Evolutionary conservation across 2,797 vertebrate genomes (phyloP), one percentile per base, ranked within the genome.

Genomic region (Chrysolophus pictus): DNA sequence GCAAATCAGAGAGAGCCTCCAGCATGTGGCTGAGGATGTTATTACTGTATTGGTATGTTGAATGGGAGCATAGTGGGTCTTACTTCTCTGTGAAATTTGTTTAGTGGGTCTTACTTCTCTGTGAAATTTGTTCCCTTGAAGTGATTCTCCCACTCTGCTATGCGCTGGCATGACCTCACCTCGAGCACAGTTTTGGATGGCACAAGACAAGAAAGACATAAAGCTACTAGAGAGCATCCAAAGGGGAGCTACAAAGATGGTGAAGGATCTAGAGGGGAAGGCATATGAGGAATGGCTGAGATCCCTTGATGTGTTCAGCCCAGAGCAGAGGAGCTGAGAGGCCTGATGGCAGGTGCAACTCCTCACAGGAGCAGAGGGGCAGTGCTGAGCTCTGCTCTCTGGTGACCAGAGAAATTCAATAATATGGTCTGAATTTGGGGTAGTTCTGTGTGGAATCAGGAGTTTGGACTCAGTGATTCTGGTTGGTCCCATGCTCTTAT

Each of bases 21-120:
- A 23, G 67, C 1, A 4, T n/a, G 37, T 22, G 28, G 12, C 9
- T 2, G 14, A 72, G 29, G 14, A 6, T 5, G 10, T 16, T 2
- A 26, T 19, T 69, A 8, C 15, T 6, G 15, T 23, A 3, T 26
- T 29, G 1, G 13, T 21, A 17, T 41, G 63, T 46, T 84, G 55
- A 47, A 8, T n/a, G 29, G 60, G 16, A 51, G 13, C 2, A 12
- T 1, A 0, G 53, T 37, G 22, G 7, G 10, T 60, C 26, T 53
- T 51, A 51, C 24, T 55, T 37, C 44, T 24, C 63, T 60, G 35
- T 37, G 46, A 58, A 63, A 28, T 39, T n/a, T 63, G 19, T 39
- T 44, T 1, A 0, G 53, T 37, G 22, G 7, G 10, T 60, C 26
- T 53, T 51, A 51, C 14, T 55, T 37, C 39, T 24, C 63, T 60